phyloP scores from a whole-genome alignment of 2,888 invertebrate species.

The Diplazon laetatorius region DNA sequence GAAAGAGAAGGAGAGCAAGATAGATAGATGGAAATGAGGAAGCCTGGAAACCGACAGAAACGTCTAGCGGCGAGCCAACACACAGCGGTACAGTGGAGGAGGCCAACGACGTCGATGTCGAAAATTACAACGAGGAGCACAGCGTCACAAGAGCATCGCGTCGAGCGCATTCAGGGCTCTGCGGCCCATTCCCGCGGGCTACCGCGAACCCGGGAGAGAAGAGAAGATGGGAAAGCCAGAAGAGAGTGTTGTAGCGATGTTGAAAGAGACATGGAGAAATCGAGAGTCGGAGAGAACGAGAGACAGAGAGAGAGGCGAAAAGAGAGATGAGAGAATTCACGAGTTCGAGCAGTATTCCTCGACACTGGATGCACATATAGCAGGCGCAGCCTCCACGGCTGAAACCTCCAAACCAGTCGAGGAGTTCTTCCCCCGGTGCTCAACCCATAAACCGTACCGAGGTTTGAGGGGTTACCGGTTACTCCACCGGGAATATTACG shows the following conservation, averaged over 20 bases:
- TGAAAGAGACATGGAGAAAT: slow-evolving; percentile 7
- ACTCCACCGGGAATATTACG: slow-evolving; percentile 64
- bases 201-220: slow-evolving; percentile 34
- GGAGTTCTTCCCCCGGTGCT: slow-evolving; percentile 49
- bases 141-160: slow-evolving; percentile 47
- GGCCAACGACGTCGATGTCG: slow-evolving; percentile 54
- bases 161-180: slow-evolving; percentile 53
- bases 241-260: neutral
- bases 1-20: neutral
- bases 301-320: slow-evolving; percentile 2
- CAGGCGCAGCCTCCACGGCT: slow-evolving; percentile 40
- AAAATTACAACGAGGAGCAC: slow-evolving; percentile 60
- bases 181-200: slow-evolving; percentile 62
- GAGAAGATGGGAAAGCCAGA: neutral
- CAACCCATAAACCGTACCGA: slow-evolving; percentile 59
- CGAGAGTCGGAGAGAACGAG: slow-evolving; percentile 8
- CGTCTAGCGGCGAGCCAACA: slow-evolving; percentile 42
- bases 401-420: slow-evolving; percentile 48
- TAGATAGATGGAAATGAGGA: slow-evolving; percentile 16
- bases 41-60: slow-evolving; percentile 42
- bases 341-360: slow-evolving; percentile 47
- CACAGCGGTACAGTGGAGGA: neutral
- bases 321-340: slow-evolving; percentile 3
- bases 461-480: slow-evolving; percentile 58
- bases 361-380: slow-evolving; percentile 46